These are phyloP conservation scores for Danio choprae DNA, from an alignment of 2,797 vertebrate genomes.

Conservation along the genomic window DNA sequence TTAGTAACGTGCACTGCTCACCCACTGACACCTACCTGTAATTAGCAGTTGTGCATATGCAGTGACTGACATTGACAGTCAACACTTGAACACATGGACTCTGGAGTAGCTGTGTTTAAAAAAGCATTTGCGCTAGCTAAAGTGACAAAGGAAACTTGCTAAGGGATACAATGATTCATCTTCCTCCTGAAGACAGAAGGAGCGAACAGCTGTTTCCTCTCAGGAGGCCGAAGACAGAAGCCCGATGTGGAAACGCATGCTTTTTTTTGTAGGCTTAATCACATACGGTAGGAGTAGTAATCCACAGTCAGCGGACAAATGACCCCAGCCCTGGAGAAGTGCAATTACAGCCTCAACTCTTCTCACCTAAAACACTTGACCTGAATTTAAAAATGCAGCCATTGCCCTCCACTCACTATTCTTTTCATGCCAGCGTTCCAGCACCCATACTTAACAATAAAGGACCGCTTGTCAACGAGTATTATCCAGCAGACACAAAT, in stretches of 20 bases:
- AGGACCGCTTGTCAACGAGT: conserved; percentile 29
- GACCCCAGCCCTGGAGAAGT: conserved; percentile 52
- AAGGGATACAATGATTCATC: conserved; percentile 50
- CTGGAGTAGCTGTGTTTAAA: conserved; percentile 49
- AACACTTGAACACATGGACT: conserved; percentile 13
- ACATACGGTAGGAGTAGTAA: conserved; percentile 56
- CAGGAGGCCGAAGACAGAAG: conserved; percentile 49
- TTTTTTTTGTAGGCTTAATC: conserved; percentile 60
- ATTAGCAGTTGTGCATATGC: conserved; percentile 33
- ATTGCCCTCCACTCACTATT: conserved; percentile 20
- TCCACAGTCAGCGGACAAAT: conserved; percentile 60
- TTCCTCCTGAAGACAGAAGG: conserved; percentile 60
- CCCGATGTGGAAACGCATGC: conserved; percentile 26
- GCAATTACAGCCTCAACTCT: conserved; percentile 58
- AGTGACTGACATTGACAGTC: conserved; percentile 32
- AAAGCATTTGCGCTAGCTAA: conserved; percentile 42
- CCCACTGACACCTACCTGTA: background rate
- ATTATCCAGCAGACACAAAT: conserved; percentile 62
- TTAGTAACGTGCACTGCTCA: background rate
- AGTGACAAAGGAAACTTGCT: conserved; percentile 52
- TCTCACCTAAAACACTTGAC: conserved; percentile 45
- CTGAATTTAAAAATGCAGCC: conserved; percentile 56
- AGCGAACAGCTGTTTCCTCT: conserved; percentile 63
- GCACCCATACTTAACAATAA: conserved; percentile 43
- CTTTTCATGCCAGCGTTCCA: conserved; percentile 44